Base-by-base conservation (phyloP, 2,113 vertebrate species). In the Hyla sarda region DNA sequence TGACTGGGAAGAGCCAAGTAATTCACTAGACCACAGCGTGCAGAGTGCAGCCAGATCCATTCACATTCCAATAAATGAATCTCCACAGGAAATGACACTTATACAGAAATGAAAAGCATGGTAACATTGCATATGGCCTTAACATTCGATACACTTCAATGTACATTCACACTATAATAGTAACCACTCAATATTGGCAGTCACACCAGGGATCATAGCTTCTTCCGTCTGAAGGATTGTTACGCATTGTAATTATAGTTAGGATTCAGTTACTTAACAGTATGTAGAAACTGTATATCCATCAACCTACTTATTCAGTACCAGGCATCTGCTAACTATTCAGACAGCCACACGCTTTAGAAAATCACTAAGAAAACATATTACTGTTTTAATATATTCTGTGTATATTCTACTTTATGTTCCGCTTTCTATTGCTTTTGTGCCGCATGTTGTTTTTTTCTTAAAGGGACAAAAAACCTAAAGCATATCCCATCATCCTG, bases 31-130 rank as follows among this genome's bases (percentile, higher is more conserved):
- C 45, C 21, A 56, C 83, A 69, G 37, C 12, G n/a, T 25, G 32
- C 19, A 85, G 56, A 77, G 54, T 34, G 37, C 62, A 23, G 34
- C 74, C 62, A 52, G 58, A 77, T 69, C 65, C 52, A 85, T 41
- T 23, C 48, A 56, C 74, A 78, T 78, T 34, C 41, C 60, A 65
- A 69, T 65, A 76, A 32, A 37, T 85, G 56, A 85, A 50, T 77
- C 62, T 85, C 52, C 74, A 85, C 28, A 67, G 72, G 83, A 85
- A 77, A 21, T 85, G 73, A 77, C 83, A 85, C 83, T 85, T 85
- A 32, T 8, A 32, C 28, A 62, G 82, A 54, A 75, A 85, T 65
- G 25, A 77, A 34, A 17, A 21, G 41, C 6, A 60, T 67, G 52
- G 76, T 69, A 52, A 60, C 37, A 71, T 52, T 71, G 60, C 74